phyloP scores from a whole-genome alignment of 1,140 invertebrate species.

The Magallana gigas region DNA sequence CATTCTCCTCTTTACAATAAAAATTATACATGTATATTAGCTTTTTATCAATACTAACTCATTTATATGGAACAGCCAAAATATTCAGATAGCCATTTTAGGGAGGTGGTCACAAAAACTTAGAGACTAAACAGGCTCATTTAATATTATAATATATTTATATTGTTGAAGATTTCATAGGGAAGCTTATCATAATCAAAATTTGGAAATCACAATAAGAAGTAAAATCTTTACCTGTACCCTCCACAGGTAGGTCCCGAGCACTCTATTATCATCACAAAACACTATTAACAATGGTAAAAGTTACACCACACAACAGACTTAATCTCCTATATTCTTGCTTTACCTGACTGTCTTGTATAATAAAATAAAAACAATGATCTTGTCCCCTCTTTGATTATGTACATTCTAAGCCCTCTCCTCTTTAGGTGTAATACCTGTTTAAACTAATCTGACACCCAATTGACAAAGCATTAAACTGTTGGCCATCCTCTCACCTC shows the following conservation, averaged over 20 bases:
- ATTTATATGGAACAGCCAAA: too few relatives aligned
- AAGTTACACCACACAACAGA: slow-evolving; percentile 6
- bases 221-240: neutral
- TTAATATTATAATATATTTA: too few relatives aligned
- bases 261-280: neutral
- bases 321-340: neutral
- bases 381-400: neutral
- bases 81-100: too few relatives aligned
- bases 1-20: too few relatives aligned
- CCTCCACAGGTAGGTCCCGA: neutral
- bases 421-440: slow-evolving; percentile 2
- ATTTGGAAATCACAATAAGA: neutral
- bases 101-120: too few relatives aligned
- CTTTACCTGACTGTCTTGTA: neutral
- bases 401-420: neutral
- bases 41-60: too few relatives aligned
- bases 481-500: neutral
- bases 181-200: too few relatives aligned
- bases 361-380: slow-evolving; percentile 8
- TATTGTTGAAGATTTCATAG: too few relatives aligned
- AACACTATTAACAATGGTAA: neutral
- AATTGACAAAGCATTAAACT: slow-evolving; percentile 25
- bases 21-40: too few relatives aligned
- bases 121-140: too few relatives aligned
- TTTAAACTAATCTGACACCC: slow-evolving; percentile 19